phyloP scores from a whole-genome alignment of 1,140 invertebrate genomes.

The Drosophila lowei region DNA sequence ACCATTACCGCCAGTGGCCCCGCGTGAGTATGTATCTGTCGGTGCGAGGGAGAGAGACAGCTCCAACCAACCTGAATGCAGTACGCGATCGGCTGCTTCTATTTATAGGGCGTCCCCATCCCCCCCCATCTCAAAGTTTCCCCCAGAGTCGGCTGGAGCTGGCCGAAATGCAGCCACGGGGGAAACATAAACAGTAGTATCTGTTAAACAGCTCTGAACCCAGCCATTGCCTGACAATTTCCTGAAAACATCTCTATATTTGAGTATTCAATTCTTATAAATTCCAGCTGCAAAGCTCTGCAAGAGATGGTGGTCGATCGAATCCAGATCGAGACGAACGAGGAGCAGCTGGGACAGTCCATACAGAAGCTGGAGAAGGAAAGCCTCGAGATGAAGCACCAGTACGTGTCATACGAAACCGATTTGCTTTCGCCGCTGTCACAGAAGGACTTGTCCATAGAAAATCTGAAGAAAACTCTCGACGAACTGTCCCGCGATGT shows the following conservation, averaged over 20 bases:
- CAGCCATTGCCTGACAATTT: background rate
- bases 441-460: constrained; percentile 58
- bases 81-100: constrained; percentile 51
- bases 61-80: constrained; percentile 60
- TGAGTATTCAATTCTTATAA: background rate
- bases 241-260: too few relatives aligned
- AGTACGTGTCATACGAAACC: too few relatives aligned
- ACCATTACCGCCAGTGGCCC: background rate
- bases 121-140: constrained; percentile 1
- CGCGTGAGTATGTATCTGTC: constrained; percentile 4
- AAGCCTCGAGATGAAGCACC: too few relatives aligned
- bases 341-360: too few relatives aligned
- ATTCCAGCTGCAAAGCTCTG: constrained; percentile 40
- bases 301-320: constrained; percentile 29
- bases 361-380: too few relatives aligned
- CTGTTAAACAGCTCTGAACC: background rate
- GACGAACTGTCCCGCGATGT: constrained; percentile 36
- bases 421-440: constrained; percentile 48
- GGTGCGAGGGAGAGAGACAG: constrained; percentile 10
- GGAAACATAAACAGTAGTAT: too few relatives aligned
- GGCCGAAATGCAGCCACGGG: too few relatives aligned
- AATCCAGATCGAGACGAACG: constrained; percentile 49
- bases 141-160: too few relatives aligned
- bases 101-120: constrained; percentile 52
- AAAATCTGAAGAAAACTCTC: constrained; percentile 35